These are phyloP conservation scores for Subacronicta megacephala DNA, from an alignment of 2,888 invertebrate genomes.

Conservation along the genomic window DNA sequence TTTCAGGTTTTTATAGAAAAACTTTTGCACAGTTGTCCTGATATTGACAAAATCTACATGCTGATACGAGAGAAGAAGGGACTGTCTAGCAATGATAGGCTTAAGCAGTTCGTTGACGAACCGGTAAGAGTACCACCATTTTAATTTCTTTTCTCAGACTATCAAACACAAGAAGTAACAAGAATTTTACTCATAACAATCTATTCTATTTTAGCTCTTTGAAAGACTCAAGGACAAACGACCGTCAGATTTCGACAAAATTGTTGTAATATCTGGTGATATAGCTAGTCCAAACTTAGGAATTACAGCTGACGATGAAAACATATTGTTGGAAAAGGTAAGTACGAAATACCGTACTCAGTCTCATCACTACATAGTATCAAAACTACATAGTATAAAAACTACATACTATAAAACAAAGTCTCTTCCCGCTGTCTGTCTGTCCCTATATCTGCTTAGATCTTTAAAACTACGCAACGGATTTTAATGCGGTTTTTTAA, in stretches of 20 bases:
- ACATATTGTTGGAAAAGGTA: conserved; percentile 61
- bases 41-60: conserved; percentile 92
- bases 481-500: no score
- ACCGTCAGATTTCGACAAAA: conserved; percentile 91
- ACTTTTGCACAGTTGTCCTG: conserved; percentile 92
- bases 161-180: no score
- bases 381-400: no score
- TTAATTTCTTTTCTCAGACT: no score
- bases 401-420: no score
- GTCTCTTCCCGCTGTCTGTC: no score
- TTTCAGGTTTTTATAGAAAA: conserved; percentile 93
- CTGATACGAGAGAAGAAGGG: conserved; percentile 92
- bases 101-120: conserved; percentile 90
- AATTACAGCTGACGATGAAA: conserved; percentile 90
- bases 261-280: conserved; percentile 93
- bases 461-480: no score
- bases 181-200: no score
- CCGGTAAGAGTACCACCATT: conserved; percentile 47
- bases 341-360: not conserved
- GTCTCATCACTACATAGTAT: no score
- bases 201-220: conserved; percentile 46
- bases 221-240: conserved; percentile 88
- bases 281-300: conserved; percentile 93
- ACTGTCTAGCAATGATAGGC: conserved; percentile 87
- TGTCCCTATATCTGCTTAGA: no score